Evolutionary conservation across 2,888 invertebrate genomes (phyloP).

Genomic region (Pristionchus mayeri): DNA sequence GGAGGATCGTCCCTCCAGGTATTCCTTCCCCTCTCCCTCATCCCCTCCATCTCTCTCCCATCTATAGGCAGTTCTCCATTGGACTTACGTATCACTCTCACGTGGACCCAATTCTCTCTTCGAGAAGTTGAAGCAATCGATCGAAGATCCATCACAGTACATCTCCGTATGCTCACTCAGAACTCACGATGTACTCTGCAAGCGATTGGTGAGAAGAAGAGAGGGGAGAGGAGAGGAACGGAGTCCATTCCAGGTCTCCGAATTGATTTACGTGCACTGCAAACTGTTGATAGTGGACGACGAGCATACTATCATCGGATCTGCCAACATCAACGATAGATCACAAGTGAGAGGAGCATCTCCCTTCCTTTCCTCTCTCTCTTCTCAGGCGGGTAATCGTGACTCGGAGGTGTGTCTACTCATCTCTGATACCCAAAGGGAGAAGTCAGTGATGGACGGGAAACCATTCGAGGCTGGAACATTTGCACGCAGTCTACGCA

Average conservation of each 20-base stretch:
- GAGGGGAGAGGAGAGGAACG: background rate
- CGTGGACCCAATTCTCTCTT: constrained; percentile 90
- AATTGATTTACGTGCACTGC: constrained; percentile 96
- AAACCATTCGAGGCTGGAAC: constrained; percentile 87
- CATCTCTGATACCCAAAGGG: constrained; percentile 83
- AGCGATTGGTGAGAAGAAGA: constrained; percentile 73
- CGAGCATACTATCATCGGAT: constrained; percentile 90
- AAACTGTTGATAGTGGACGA: constrained; percentile 96
- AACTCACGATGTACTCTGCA: constrained; percentile 77
- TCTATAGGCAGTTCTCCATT: constrained; percentile 95
- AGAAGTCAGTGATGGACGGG: constrained; percentile 87
- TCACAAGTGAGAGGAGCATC: constrained; percentile 83
- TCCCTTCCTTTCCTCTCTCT: no score
- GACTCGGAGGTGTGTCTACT: constrained; percentile 89
- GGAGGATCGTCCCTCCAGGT: constrained; percentile 61
- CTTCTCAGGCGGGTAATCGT: constrained; percentile 84
- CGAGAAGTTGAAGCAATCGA: constrained; percentile 81
- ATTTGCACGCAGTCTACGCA: constrained; percentile 89
- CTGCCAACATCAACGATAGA: constrained; percentile 97
- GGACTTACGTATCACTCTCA: constrained; percentile 95
- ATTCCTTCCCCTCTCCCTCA: background rate
- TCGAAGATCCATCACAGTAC: constrained; percentile 78
- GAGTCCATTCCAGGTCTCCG: constrained; percentile 82
- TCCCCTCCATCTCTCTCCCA: no score
- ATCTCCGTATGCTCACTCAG: constrained; percentile 79